A percentile compares a stretch with the other conserved stretches of the same genome.
phyloP scores from a whole-genome alignment of 2,888 invertebrate genomes.

The Leptopterna dolabrata region DNA sequence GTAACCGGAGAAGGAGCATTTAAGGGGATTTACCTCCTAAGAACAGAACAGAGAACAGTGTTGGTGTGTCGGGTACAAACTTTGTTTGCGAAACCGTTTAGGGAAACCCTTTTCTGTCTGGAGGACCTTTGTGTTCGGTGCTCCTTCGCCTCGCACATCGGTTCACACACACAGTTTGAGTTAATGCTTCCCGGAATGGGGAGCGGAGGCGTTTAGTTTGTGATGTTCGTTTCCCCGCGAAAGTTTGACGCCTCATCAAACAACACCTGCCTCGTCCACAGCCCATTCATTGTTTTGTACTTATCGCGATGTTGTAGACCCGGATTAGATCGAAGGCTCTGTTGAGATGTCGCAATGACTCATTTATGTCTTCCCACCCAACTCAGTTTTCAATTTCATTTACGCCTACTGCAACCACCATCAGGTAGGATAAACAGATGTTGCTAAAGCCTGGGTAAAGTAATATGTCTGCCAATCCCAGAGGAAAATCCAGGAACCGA shows the following conservation, averaged over 20 bases:
- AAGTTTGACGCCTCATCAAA: not conserved
- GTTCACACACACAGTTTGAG: not conserved
- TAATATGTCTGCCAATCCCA: no score
- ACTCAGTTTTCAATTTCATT: no score
- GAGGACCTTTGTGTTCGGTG: not conserved
- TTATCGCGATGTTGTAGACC: no score
- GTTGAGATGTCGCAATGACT: no score
- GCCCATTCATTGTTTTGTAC: not conserved
- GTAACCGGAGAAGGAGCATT: not conserved
- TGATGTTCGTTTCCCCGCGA: not conserved
- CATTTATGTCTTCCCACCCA: no score
- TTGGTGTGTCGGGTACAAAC: not conserved
- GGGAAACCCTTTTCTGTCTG: not conserved
- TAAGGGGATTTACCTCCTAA: not conserved
- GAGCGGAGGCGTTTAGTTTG: not conserved
- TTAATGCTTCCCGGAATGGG: not conserved
- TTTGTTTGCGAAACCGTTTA: conserved; percentile 5
- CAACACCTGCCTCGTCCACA: not conserved
- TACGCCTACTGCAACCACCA: no score
- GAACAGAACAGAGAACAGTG: not conserved
- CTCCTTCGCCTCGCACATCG: not conserved
- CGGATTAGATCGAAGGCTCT: no score
- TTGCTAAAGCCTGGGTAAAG: no score
- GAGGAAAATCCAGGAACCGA: no score
- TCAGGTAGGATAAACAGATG: no score